Evolutionary conservation across 2,888 invertebrate genomes (phyloP).

Genomic region (Schizaphis graminum): DNA sequence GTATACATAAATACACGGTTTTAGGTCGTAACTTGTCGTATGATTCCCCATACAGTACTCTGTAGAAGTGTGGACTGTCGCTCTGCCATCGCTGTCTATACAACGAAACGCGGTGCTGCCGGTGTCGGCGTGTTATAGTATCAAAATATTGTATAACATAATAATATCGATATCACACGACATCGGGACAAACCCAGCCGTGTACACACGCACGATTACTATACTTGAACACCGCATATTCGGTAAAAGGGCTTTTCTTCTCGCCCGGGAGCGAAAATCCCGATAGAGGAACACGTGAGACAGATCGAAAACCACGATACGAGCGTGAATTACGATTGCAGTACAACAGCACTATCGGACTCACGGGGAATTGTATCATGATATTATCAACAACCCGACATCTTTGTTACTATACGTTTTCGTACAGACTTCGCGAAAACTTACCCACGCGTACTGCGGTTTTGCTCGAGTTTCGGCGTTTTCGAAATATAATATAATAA

Average conservation of each 20-base stretch:
- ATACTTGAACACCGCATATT: not conserved
- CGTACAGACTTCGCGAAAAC: not conserved
- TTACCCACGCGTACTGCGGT: not conserved
- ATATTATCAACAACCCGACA: slow-evolving; percentile 6
- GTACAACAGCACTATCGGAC: not conserved
- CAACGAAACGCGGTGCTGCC: not conserved
- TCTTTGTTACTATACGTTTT: not conserved
- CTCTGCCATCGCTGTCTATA: not conserved
- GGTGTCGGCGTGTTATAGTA: not conserved
- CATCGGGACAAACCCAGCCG: not conserved
- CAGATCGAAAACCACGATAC: slow-evolving; percentile 33
- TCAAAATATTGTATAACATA: not conserved
- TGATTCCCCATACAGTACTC: not conserved
- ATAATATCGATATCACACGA: not conserved
- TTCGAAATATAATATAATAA: not conserved
- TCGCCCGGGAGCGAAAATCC: not conserved
- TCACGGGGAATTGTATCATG: slow-evolving; percentile 4
- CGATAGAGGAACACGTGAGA: not conserved
- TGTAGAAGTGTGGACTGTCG: not conserved
- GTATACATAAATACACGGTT: not conserved
- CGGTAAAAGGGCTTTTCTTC: slow-evolving; percentile 3
- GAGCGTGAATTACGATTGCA: not conserved
- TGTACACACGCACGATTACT: not conserved
- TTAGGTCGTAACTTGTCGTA: not conserved
- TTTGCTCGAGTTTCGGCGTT: not conserved